Conservation (phyloP, 1,140 invertebrate species). For the Drosophila trapezifrons region DNA sequence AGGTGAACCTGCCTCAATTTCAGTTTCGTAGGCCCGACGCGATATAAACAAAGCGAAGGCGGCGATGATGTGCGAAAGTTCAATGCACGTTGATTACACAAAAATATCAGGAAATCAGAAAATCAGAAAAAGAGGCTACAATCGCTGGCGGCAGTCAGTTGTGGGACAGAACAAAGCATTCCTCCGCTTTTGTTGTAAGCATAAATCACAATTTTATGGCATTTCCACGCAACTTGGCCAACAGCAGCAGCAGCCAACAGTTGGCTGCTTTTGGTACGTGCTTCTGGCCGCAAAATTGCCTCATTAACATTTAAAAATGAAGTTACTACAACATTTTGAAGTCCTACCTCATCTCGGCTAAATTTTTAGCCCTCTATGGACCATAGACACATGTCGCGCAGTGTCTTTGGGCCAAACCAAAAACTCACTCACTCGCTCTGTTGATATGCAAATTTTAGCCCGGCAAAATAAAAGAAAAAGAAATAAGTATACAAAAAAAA, state of each 20-base stretch:
- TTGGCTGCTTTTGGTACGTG: conserved; percentile 56
- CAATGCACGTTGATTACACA: conserved; percentile 72
- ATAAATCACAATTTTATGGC: conserved; percentile 70
- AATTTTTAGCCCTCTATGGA: neutral
- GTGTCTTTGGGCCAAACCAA: conserved; percentile 43
- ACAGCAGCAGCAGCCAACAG: conserved; percentile 15
- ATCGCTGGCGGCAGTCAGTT: conserved; percentile 4
- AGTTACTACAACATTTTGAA: conserved; percentile 37
- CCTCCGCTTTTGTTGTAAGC: conserved; percentile 52
- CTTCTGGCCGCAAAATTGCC: conserved; percentile 34
- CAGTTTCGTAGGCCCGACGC: conserved; percentile 22
- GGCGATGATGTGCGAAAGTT: conserved; percentile 54
- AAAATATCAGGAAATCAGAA: conserved; percentile 62
- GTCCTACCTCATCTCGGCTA: neutral
- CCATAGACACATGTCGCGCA: conserved; percentile 35
- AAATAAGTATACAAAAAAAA: conserved; percentile 7
- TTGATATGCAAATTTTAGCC: conserved; percentile 69
- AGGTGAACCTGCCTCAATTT: conserved; percentile 71
- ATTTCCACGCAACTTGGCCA: conserved; percentile 51
- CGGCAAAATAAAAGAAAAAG: conserved; percentile 12
- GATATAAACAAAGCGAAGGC: conserved; percentile 37
- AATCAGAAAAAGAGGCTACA: conserved; percentile 15
- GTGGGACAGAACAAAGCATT: conserved; percentile 41
- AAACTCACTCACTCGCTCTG: conserved; percentile 37
- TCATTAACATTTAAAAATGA: conserved; percentile 47